Base-by-base conservation (phyloP, 2,888 invertebrate species). In the Erebia epiphron region DNA sequence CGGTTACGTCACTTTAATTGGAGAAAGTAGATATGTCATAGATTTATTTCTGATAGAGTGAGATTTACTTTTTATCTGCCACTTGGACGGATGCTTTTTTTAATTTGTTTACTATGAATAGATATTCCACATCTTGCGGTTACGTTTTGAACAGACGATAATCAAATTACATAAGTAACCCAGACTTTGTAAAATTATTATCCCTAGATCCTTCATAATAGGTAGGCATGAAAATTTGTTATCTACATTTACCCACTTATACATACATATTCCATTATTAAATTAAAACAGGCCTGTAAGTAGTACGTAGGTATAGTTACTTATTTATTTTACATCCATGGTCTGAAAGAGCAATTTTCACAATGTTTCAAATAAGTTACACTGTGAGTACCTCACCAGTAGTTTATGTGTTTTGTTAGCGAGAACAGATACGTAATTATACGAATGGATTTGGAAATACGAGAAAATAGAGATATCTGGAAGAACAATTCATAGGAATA, bases 1-100 rank as follows among this genome's bases (percentile, higher is more conserved):
- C n/a, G 26, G 21, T 49, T 46, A 49, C 21, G 21, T 65, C 49
- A 71, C 64, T 71, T 67, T 57, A 69, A 71, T 71, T 18, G 14
- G 71, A 61, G 73, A 73, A 73, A 73, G 73, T 65, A 52, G n/a
- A 9, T 13, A 35, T 54, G 21, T 43, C 63, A 58, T 14, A 50
- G 3, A 3, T 21, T 50, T 65, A 66, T 54, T 68, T 26, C 26
- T 58, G 11, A 46, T 71, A 16, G 50, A 64, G 14, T 13, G 9
- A 21, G 49, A 41, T 66, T 49, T 4, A 50, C 14, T 57, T 46
- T 56, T 67, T 67, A 46, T 67, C 63, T 64, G n/a, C 41, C 64
- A 26, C 5, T 50, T 50, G 18, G 62, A n/a, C 5, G 63, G 52
- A 35, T 64, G 35, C 11, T 8, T 46, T 21, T 56, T 21, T 13